Evolutionary conservation across 1,140 invertebrate species (phyloP), one percentile per base, ranked within the genome.

Genomic region (Hestina assimilis): DNA sequence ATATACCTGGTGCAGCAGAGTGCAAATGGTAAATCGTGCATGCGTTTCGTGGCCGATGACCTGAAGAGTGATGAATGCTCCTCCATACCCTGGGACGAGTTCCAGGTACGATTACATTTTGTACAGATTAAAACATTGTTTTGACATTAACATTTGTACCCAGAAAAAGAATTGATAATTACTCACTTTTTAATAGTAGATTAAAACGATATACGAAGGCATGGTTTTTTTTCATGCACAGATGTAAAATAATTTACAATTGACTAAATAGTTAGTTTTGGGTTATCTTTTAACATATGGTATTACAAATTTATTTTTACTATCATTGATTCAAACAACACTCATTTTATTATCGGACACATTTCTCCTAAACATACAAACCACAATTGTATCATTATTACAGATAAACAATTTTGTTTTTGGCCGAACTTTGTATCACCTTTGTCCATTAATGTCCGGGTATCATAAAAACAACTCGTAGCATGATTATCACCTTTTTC

Each of bases 11-110:
- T 96, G 41, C 93, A 97, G 63, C 93, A 97, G 79, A 95, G 94
- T 28, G 79, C 88, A n/a, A 93, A 93, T 2, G 92, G 93, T 43
- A 90, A 91, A n/a, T 94, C 95, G 0, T 85, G 91, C 0, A 89
- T 97, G 5, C 93, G 95, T 68, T 71, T 96, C 14, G 95, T 96
- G 72, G 92, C 96, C 8, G 92, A 93, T 4, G 93, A 95, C 66
- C 87, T 98, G 5, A 89, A 87, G 8, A 92, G 92, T 42, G 93
- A 96, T 64, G 96, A 98, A 80, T 96, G 95, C 78, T 91, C 92
- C 4, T 93, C 95, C 38, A 97, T 98, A 75, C 93, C 94, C 2
- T 97, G 96, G 93, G 96, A 98, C 76, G 96, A 98, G 89, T 95
- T 98, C 90, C 96, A 97, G 93, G 95, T 96, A 69, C 41, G 35